A percentile compares a stretch with the other conserved stretches of the same genome.
Evolutionary conservation across 2,113 vertebrate species (phyloP).

Genomic region (Aplodontia rufa): DNA sequence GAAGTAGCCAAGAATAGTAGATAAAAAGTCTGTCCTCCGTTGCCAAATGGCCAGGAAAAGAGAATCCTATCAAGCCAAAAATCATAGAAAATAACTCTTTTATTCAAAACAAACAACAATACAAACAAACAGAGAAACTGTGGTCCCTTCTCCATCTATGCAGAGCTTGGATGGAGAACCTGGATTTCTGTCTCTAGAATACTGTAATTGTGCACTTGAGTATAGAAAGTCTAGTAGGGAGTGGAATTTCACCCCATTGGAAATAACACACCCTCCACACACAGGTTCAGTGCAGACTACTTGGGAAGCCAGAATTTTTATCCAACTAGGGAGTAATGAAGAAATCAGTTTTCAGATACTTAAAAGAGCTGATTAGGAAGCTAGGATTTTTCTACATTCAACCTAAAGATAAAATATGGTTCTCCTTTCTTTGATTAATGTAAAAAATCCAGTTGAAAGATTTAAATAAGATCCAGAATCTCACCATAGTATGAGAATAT

Average conservation of each 20-base stretch:
- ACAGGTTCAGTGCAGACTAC: background rate
- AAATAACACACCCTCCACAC: accelerated
- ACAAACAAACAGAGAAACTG: too few species aligned
- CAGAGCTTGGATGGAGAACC: background rate
- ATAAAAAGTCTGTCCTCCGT: background rate
- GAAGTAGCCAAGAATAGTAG: accelerated
- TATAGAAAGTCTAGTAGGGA: background rate
- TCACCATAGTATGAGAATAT: background rate
- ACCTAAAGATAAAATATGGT: background rate
- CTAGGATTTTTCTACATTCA: background rate
- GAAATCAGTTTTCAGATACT: too few species aligned
- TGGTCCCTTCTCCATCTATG: background rate
- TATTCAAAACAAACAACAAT: too few species aligned
- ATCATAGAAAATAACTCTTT: background rate
- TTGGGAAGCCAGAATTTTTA: background rate
- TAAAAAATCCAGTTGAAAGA: background rate
- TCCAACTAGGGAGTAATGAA: accelerated
- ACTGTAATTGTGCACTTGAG: background rate
- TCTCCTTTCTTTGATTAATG: background rate
- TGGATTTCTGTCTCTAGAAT: accelerated
- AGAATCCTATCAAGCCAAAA: background rate
- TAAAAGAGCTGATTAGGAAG: background rate
- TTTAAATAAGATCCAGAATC: background rate
- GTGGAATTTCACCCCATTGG: background rate
- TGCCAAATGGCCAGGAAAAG: background rate